Base-by-base conservation (phyloP, 2,797 vertebrate species). In the Fundulus diaphanus region DNA sequence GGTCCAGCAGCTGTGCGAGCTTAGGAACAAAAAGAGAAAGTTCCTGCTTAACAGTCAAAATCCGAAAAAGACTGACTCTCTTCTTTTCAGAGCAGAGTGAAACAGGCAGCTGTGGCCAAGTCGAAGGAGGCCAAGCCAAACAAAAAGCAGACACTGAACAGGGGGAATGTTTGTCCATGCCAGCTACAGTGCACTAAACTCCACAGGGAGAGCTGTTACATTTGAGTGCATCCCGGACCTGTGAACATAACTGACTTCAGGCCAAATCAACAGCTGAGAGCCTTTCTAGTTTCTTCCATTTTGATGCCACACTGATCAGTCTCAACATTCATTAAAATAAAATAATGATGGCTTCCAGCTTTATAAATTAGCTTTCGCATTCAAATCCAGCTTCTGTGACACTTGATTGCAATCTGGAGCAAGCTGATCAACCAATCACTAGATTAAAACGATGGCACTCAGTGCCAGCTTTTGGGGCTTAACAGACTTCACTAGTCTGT, bases 161-260 rank as follows among this genome's bases (percentile, higher is more conserved):
- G 70, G 86, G 54, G 82, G 79, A 95, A 94, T 95, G 94, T 95
- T 91, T 74, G 74, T 77, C 74, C 66, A 89, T 94, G 95, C 95
- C 95, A 96, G 95, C 93, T 97, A 96, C 84, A 84, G 87, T 85
- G 76, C 82, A 77, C 89, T 88, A 95, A 96, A 88, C 89, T 76
- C 77, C 67, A 42, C 57, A 77, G 70, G 74, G 89, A 82, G 92
- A 94, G 94, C 94, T 93, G 74, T 73, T 74, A 83, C 80, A 81
- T 85, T 66, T 59, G 67, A 78, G 74, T 70, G 67, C 72, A 78
- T 89, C 82, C 76, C 51, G 72, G 77, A 87, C 76, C 73, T 52
- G 72, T 27, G 54, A 75, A 79, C 69, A 29, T 29, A 7, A 48
- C 35, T 46, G 65, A 67, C 33, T 29, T 44, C 57, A 83, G 78